Base-by-base conservation (phyloP, 2,113 vertebrate genomes). In the Corythaeola cristata region DNA sequence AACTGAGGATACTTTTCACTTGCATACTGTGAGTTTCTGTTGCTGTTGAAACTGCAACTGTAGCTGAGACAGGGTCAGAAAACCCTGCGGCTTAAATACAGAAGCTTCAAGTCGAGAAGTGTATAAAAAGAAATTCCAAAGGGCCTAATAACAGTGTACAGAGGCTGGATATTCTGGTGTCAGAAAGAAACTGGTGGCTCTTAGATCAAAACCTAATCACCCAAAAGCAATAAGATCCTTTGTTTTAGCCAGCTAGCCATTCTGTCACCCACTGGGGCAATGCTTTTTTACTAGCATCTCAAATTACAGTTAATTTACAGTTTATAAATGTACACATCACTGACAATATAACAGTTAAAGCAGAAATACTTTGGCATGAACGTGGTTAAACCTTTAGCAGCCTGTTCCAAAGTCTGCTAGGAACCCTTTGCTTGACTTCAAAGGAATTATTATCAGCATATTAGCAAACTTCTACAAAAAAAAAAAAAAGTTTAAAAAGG, bases 81-180 rank as follows among this genome's bases (percentile, higher is more conserved):
- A 95, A 87, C 94, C 95, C 94, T 60, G 68, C 49, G 86, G 96
- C 96, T 95, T 94, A 95, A 97, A 88, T 35, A 89, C 55, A 88
- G 92, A 84, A 84, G 88, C 95, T 97, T 95, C 92, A 93, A 95
- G 91, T 89, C 4, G 23, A 95, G 88, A 56, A 81, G 64, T 53
- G 58, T 90, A 93, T 84, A 97, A 97, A 97, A 97, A 97, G 97
- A 95, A 97, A 97, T 96, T 95, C 71, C 45, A 91, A 92, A 93
- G 91, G 89, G 83, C 92, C 96, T 96, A 97, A 95, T 93, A 96
- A 88, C 63, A 80, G 96, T 95, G 92, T 85, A 82, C 39, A 94
- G 80, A 90, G 64, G 50, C 75, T 89, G 82, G 88, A 90, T 96
- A 93, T 94, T 96, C 93, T 67, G 50, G 86, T 96, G 94, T 88